Evolutionary conservation across 2,113 vertebrate species (phyloP).

Genomic region (Vulpes lagopus): DNA sequence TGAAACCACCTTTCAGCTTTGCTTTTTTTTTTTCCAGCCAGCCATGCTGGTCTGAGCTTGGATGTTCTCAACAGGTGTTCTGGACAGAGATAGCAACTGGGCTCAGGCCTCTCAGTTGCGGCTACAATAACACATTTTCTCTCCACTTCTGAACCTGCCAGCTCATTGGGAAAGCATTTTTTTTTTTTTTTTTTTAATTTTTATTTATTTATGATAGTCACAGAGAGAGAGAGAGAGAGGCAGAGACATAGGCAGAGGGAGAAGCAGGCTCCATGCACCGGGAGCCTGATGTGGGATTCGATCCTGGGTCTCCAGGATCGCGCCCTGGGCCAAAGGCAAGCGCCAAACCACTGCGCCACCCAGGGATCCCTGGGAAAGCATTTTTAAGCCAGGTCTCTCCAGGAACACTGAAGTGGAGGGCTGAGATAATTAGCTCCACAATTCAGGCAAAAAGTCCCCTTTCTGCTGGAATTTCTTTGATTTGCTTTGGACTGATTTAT

Average conservation of each 20-base stretch:
- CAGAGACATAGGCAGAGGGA: too few species aligned
- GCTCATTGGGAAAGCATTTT: neutral
- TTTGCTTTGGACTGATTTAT: constrained; percentile 26
- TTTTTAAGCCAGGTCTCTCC: constrained; percentile 43
- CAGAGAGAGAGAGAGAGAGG: too few species aligned
- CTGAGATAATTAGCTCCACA: neutral
- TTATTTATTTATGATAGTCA: too few species aligned
- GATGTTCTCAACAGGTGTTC: neutral
- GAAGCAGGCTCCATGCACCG: too few species aligned
- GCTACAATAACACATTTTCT: neutral
- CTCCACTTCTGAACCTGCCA: neutral
- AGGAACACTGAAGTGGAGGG: neutral
- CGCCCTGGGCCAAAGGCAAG: too few species aligned
- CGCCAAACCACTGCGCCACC: too few species aligned
- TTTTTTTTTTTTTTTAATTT: too few species aligned
- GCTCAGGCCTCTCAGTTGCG: neutral
- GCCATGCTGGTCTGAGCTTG: too few species aligned
- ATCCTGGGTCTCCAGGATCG: too few species aligned
- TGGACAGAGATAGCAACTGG: neutral
- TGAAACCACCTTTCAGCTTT: neutral
- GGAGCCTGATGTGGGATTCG: too few species aligned
- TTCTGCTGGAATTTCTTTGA: constrained; percentile 52
- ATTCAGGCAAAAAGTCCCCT: neutral
- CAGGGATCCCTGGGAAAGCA: constrained; percentile 38
- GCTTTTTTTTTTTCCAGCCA: neutral